Base-by-base conservation (phyloP, 2,113 vertebrate genomes). In the Pterocles orientalis region DNA sequence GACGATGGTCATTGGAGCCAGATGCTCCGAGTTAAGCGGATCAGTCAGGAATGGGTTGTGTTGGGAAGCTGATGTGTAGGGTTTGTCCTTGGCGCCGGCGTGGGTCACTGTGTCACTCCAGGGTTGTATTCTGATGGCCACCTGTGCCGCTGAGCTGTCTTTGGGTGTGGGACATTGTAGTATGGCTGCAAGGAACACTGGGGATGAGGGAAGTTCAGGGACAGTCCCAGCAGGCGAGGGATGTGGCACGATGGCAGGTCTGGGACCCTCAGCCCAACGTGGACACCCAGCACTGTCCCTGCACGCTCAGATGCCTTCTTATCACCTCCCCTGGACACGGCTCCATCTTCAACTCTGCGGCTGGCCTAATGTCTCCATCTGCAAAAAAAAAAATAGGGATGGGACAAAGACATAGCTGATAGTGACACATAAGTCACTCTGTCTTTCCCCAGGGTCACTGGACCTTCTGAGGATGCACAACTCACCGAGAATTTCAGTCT, bases 391-490 rank as follows among this genome's bases (percentile, higher is more conserved):
- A 54, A 31, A 0, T 47, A 9, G 8, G 12, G 26, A 26, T 61
- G 71, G 65, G 58, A 36, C 41, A 18, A 7, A 71, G 58, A 25
- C 6, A 3, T 7, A 39, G 34, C 39, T 56, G 10, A 10, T 41
- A 16, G 41, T 14, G 61, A 39, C 39, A 58, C 12, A 1, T 6
- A 28, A 24, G 21, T 45, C 2, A 0, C 9, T 0, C 0, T 56
- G 1, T 39, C 54, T 31, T 39, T 50, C 34, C 34, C 34, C 34
- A 6, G 36, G 29, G 24, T 18, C 81, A 12, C 9, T 66, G 85
- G 41, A 25, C 28, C 47, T 45, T 41, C 26, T 19, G 17, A 6
- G 9, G 54, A 19, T 8, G 18, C 24, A 36, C 18, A 31, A 19
- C 43, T 86, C 33, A 8, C 28, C 41, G 25, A 6, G 54, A 58